These are phyloP conservation scores for Megathymus violae DNA, from an alignment of 1,140 invertebrate genomes.

Conservation along the genomic window DNA sequence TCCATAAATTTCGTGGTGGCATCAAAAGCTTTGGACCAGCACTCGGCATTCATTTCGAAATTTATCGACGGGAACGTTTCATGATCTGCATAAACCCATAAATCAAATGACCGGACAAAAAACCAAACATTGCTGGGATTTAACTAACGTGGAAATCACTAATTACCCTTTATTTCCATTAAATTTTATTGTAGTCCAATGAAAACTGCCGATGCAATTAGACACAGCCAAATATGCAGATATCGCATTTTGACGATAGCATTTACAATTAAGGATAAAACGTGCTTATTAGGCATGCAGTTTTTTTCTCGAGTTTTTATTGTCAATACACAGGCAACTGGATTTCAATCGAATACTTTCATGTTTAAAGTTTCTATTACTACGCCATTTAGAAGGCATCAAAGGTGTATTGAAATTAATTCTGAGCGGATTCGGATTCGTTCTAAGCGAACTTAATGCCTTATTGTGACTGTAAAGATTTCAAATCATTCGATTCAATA, in stretches of 20 bases:
- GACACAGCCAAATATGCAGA: constrained; percentile 55
- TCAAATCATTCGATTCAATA: constrained; percentile 22
- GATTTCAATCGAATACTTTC: constrained; percentile 9
- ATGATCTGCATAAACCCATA: constrained; percentile 57
- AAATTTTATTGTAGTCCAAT: constrained; percentile 52
- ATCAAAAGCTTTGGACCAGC: constrained; percentile 51
- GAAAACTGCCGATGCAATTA: constrained; percentile 59
- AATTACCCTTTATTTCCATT: constrained; percentile 58
- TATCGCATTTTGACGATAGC: constrained; percentile 45
- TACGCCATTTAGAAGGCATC: not conserved
- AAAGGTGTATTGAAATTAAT: constrained; percentile 1
- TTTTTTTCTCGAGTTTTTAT: constrained; percentile 37
- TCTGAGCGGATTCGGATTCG: not conserved
- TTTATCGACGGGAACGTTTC: constrained; percentile 50
- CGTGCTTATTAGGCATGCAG: constrained; percentile 58
- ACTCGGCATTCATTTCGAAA: constrained; percentile 47
- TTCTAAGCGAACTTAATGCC: not conserved
- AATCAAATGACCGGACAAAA: constrained; percentile 54
- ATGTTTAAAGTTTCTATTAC: constrained; percentile 7
- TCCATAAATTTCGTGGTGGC: constrained; percentile 60
- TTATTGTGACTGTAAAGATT: not conserved
- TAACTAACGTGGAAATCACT: constrained; percentile 54
- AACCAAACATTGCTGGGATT: constrained; percentile 38
- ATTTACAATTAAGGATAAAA: constrained; percentile 51
- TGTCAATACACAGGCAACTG: constrained; percentile 27